Evolutionary conservation across 2,797 vertebrate genomes (phyloP).

Genomic region (Gobio occitaniae): DNA sequence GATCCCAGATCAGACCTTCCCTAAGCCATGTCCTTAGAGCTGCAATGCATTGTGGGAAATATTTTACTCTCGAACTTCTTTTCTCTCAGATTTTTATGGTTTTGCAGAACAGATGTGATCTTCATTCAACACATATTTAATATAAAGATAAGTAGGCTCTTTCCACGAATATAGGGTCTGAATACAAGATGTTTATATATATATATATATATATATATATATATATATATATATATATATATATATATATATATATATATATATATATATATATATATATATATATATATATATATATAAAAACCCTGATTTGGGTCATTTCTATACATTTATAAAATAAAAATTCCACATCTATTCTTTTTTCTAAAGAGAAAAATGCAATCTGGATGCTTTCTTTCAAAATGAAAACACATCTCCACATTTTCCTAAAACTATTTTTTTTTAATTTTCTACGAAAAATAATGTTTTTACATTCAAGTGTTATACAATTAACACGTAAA

Average conservation of each 20-base stretch:
- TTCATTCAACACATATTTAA: background rate
- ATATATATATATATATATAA: too few relatives aligned
- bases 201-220: too few relatives aligned
- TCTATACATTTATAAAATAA: background rate
- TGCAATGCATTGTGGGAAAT: constrained; percentile 47
- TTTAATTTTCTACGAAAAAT: background rate
- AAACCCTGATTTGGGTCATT: background rate
- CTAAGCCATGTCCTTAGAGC: background rate
- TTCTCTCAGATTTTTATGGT: background rate
- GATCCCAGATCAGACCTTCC: constrained; percentile 28
- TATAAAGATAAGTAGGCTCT: background rate
- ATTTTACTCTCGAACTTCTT: constrained; percentile 25
- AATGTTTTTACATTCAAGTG: background rate
- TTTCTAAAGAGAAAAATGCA: background rate
- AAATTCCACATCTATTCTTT: background rate
- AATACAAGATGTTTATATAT: background rate
- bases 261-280: too few relatives aligned
- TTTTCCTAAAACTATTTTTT: constrained; percentile 21
- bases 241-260: too few relatives aligned
- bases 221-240: too few relatives aligned
- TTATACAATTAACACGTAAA: constrained; percentile 11
- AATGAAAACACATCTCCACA: background rate
- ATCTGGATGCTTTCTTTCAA: background rate
- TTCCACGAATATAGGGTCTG: background rate
- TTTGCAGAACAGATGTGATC: background rate